phyloP scores from a whole-genome alignment of 2,888 invertebrate species.

The Cryptocephalus moraei region DNA sequence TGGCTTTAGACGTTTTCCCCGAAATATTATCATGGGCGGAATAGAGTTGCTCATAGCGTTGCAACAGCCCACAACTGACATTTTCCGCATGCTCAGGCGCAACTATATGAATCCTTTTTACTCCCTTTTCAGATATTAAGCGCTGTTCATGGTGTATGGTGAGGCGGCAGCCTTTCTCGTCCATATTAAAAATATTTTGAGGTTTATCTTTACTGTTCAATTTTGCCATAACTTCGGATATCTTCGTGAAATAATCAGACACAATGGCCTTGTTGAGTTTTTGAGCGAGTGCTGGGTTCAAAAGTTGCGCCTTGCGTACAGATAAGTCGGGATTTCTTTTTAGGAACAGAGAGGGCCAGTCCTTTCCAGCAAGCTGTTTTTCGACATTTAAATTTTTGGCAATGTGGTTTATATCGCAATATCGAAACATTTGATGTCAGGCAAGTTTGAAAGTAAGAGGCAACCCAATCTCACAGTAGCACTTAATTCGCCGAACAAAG shows the following conservation, averaged over 20 bases:
- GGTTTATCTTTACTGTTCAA: slow-evolving; percentile 9
- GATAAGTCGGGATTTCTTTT: too few species aligned
- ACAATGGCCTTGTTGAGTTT: too few species aligned
- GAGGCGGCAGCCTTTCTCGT: slow-evolving; percentile 20
- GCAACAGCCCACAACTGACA: slow-evolving; percentile 10
- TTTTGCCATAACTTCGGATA: neutral
- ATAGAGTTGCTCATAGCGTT: slow-evolving; percentile 10
- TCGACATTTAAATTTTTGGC: too few species aligned
- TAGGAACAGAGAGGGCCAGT: too few species aligned
- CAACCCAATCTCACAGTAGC: too few species aligned
- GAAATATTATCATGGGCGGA: slow-evolving; percentile 23
- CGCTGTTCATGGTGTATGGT: slow-evolving; percentile 17
- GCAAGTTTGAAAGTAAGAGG: too few species aligned
- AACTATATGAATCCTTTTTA: slow-evolving; percentile 22
- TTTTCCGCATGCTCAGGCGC: slow-evolving; percentile 18
- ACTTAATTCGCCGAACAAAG: too few species aligned
- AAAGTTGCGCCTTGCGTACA: too few species aligned
- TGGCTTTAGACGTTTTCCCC: slow-evolving; percentile 17
- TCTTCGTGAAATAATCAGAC: neutral
- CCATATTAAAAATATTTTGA: slow-evolving; percentile 22
- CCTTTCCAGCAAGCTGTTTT: too few species aligned
- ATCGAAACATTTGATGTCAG: too few species aligned
- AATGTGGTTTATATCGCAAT: too few species aligned
- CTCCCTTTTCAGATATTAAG: slow-evolving; percentile 19
- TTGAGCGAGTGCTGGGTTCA: too few species aligned